Percentiles rank a stretch among this genome's conserved stretches.
These are phyloP conservation scores for Drosophila kanapiae DNA, from an alignment of 1,140 invertebrate genomes.

Conservation along the genomic window DNA sequence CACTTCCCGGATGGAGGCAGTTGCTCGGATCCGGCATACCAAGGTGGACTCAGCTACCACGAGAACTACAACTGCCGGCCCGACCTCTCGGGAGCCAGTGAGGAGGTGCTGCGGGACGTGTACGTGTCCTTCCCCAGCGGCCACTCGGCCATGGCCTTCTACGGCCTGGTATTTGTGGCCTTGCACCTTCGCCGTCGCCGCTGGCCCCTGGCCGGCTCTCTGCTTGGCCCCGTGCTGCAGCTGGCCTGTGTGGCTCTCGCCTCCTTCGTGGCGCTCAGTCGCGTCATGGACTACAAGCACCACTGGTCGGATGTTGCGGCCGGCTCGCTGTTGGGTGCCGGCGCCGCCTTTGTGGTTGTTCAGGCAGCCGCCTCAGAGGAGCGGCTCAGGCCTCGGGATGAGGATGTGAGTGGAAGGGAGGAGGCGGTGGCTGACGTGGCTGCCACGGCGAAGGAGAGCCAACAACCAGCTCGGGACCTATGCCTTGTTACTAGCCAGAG, in stretches of 20 bases:
- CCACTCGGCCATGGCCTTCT: conserved; percentile 92
- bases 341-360: conserved; percentile 86
- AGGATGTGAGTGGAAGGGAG: conserved; percentile 12
- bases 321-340: conserved; percentile 86
- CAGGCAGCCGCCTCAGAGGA: conserved; percentile 73
- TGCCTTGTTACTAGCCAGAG: conserved; percentile 56
- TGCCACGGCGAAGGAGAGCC: not conserved
- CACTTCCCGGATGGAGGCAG: conserved; percentile 79
- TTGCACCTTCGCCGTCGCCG: conserved; percentile 90
- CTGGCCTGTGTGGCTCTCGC: conserved; percentile 84
- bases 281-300: conserved; percentile 98
- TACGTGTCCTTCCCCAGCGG: conserved; percentile 93
- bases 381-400: conserved; percentile 1
- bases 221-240: conserved; percentile 56
- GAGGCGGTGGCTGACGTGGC: no score
- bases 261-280: conserved; percentile 92
- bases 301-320: conserved; percentile 91
- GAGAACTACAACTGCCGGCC: conserved; percentile 87
- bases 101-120: conserved; percentile 88
- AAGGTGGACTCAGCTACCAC: conserved; percentile 87
- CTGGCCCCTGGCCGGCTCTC: conserved; percentile 23
- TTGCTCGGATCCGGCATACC: conserved; percentile 80
- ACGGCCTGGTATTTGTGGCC: conserved; percentile 91
- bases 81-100: conserved; percentile 78
- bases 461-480: conserved; percentile 67